A percentile compares a stretch with the other conserved stretches of the same genome.
Conservation (phyloP, 2,888 invertebrate species). For the Drosophila anomelani region DNA sequence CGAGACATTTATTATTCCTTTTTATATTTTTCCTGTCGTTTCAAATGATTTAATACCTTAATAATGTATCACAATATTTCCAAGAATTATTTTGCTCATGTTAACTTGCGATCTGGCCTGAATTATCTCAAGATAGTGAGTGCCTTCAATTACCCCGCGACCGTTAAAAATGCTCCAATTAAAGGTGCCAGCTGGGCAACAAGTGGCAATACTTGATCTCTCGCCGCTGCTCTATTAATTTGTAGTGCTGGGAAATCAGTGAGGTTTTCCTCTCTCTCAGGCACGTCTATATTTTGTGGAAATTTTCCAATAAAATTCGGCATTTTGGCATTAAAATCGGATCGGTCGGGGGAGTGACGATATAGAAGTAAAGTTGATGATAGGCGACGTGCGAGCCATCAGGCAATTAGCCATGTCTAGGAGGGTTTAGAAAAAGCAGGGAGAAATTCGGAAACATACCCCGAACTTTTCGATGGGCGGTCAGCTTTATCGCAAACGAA, state of each 20-base stretch:
- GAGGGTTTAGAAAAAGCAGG: constrained; percentile 30
- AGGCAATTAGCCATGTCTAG: constrained; percentile 55
- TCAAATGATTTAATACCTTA: neutral
- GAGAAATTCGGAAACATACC: constrained; percentile 16
- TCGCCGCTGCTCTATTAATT: constrained; percentile 3
- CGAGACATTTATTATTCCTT: neutral
- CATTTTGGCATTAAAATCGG: constrained; percentile 28
- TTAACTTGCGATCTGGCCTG: constrained; percentile 23
- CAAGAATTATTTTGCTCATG: neutral
- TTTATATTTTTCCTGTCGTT: neutral
- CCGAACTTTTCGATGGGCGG: constrained; percentile 32
- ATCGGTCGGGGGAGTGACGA: constrained; percentile 6
- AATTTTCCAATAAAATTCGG: constrained; percentile 36
- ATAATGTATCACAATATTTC: neutral
- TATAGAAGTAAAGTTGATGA: constrained; percentile 13
- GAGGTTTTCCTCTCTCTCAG: constrained; percentile 1
- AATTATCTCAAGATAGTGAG: constrained; percentile 41
- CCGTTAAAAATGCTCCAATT: constrained; percentile 38
- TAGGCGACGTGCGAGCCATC: constrained; percentile 49
- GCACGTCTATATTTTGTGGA: constrained; percentile 8
- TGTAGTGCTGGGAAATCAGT: constrained; percentile 15
- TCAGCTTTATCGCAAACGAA: constrained; percentile 40
- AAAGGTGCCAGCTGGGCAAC: constrained; percentile 41
- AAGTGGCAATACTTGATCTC: constrained; percentile 32
- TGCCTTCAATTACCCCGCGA: constrained; percentile 32